Conservation (phyloP, 2,797 vertebrate species). For the Geotrypetes seraphini region DNA sequence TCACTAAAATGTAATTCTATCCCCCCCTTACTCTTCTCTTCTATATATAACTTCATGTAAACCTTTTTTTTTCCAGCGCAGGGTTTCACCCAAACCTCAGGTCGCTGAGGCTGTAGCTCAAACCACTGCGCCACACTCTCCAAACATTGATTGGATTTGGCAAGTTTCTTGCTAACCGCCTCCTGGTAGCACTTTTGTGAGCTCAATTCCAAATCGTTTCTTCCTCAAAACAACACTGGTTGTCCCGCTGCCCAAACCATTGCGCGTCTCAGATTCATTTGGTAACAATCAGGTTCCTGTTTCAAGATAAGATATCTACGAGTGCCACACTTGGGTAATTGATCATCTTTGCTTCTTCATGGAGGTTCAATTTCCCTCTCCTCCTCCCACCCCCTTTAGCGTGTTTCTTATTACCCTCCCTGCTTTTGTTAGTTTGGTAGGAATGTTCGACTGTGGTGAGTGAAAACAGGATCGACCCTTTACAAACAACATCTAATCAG, state of each 20-base stretch:
- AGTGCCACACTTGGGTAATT: constrained; percentile 77
- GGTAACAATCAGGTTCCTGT: constrained; percentile 90
- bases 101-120: no score
- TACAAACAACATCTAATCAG: constrained; percentile 45
- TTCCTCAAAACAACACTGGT: no score
- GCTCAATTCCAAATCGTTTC: no score
- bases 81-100: no score
- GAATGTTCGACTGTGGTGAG: constrained; percentile 54
- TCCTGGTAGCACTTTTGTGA: no score
- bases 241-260: constrained; percentile 35
- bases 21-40: no score
- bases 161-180: constrained; percentile 18
- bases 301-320: constrained; percentile 90
- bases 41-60: no score
- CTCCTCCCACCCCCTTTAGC: constrained; percentile 55
- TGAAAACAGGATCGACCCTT: constrained; percentile 55
- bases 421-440: constrained; percentile 57
- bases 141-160: no score
- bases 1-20: no score
- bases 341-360: constrained; percentile 86
- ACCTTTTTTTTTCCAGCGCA: no score
- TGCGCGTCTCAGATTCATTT: constrained; percentile 68
- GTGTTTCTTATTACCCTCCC: constrained; percentile 69
- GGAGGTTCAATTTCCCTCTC: constrained; percentile 64
- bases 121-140: no score